These are phyloP conservation scores for Mola mola DNA, from an alignment of 2,113 vertebrate genomes.

Conservation along the genomic window DNA sequence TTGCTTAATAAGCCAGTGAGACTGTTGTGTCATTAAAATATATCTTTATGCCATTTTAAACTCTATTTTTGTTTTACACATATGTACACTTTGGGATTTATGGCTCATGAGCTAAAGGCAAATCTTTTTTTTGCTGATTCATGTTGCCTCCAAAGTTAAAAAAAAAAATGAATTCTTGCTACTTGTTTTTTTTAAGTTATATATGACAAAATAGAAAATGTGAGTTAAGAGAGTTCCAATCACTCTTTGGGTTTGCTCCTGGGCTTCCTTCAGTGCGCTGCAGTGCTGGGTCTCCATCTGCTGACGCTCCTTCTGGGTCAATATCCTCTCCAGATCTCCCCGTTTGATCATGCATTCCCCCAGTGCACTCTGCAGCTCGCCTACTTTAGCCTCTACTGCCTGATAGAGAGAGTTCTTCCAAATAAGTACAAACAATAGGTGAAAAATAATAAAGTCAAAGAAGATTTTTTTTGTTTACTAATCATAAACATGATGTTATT, in stretches of 20 bases:
- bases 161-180: background rate
- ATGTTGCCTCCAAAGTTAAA: slow-evolving; percentile 47
- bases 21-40: no score
- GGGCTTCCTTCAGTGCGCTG: slow-evolving; percentile 38
- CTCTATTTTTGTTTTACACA: background rate
- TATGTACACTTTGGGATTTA: slow-evolving; percentile 43
- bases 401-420: slow-evolving; percentile 19
- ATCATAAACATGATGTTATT: background rate
- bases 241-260: slow-evolving; percentile 42
- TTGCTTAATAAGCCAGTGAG: slow-evolving; percentile 47
- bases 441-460: background rate
- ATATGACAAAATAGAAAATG: no score
- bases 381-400: slow-evolving; percentile 32
- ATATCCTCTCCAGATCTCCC: slow-evolving; percentile 65
- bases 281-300: slow-evolving; percentile 52
- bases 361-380: slow-evolving; percentile 54
- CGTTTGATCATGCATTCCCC: slow-evolving; percentile 48
- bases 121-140: slow-evolving; percentile 47
- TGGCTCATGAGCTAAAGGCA: slow-evolving; percentile 39
- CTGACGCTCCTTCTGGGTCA: slow-evolving; percentile 79
- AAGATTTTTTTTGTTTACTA: background rate
- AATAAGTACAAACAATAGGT: background rate
- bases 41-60: background rate
- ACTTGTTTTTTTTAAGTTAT: no score
- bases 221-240: background rate